A percentile compares a stretch with the other conserved stretches of the same genome.
Conservation (phyloP, 2,113 vertebrate genomes). For the Regulus satrapa region DNA sequence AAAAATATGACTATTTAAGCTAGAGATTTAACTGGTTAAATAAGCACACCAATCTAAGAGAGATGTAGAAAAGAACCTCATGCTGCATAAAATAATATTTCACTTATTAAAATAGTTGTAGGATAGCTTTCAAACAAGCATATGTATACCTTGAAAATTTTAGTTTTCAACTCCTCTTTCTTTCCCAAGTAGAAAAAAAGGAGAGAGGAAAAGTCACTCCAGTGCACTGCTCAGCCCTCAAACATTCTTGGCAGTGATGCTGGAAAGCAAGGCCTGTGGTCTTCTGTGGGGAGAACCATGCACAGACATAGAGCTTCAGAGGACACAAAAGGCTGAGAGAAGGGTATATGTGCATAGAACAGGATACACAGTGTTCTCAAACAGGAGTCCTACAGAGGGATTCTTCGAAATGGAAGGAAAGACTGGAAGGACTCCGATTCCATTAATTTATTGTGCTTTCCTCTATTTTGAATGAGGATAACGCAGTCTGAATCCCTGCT, state of each 20-base stretch:
- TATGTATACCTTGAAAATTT: neutral
- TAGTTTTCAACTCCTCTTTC: neutral
- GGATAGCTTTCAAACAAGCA: neutral
- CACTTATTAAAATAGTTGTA: neutral
- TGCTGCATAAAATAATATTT: neutral
- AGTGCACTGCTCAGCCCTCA: neutral
- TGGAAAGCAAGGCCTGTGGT: neutral
- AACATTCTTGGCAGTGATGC: neutral
- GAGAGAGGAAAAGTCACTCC: neutral
- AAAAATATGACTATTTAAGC: neutral
- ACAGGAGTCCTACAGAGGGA: neutral
- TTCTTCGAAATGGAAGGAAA: neutral
- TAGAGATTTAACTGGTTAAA: neutral
- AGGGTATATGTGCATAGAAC: neutral
- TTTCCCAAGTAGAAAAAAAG: neutral
- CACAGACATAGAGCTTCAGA: neutral
- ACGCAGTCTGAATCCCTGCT: neutral
- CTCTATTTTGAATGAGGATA: neutral
- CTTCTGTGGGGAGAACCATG: neutral
- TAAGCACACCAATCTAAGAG: neutral
- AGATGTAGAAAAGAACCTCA: neutral
- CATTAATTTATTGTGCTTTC: neutral
- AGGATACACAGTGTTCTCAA: neutral
- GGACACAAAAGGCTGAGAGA: neutral
- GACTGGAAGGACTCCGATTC: neutral